phyloP scores from a whole-genome alignment of 2,888 invertebrate species.

The Pyrocoelia pectoralis region DNA sequence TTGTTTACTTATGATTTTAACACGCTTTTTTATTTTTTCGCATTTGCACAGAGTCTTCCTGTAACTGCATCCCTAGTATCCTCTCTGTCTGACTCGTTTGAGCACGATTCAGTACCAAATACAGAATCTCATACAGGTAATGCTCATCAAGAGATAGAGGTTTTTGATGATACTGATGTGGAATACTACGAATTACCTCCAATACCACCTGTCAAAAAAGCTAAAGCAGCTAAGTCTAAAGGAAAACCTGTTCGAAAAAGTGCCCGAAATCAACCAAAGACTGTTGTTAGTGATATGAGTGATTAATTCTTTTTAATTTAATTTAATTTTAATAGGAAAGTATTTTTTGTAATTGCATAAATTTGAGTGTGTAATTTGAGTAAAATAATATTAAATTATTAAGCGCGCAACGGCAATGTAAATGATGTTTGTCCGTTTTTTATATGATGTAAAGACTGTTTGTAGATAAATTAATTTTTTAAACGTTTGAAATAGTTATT shows the following conservation, averaged over 20 bases:
- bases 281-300: slow-evolving; percentile 45
- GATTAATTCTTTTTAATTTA: slow-evolving; percentile 33
- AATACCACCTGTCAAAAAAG: slow-evolving; percentile 40
- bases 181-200: slow-evolving; percentile 41
- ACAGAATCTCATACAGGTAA: slow-evolving; percentile 36
- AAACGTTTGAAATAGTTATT: too few species aligned
- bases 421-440: neutral
- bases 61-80: slow-evolving; percentile 41
- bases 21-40: slow-evolving; percentile 65
- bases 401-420: too few species aligned
- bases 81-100: slow-evolving; percentile 42
- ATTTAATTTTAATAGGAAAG: neutral
- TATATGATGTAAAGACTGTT: neutral
- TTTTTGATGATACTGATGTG: slow-evolving; percentile 45
- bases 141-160: slow-evolving; percentile 36
- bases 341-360: too few species aligned
- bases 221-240: slow-evolving; percentile 42
- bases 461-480: too few species aligned
- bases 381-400: too few species aligned
- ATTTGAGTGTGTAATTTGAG: slow-evolving; percentile 10
- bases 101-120: slow-evolving; percentile 40
- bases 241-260: slow-evolving; percentile 47
- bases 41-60: slow-evolving; percentile 59
- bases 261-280: slow-evolving; percentile 46
- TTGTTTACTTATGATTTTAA: slow-evolving; percentile 56